Percentiles rank a stretch among this genome's conserved stretches.
Conservation (phyloP, 2,888 invertebrate genomes). For the Molorchus minor region DNA sequence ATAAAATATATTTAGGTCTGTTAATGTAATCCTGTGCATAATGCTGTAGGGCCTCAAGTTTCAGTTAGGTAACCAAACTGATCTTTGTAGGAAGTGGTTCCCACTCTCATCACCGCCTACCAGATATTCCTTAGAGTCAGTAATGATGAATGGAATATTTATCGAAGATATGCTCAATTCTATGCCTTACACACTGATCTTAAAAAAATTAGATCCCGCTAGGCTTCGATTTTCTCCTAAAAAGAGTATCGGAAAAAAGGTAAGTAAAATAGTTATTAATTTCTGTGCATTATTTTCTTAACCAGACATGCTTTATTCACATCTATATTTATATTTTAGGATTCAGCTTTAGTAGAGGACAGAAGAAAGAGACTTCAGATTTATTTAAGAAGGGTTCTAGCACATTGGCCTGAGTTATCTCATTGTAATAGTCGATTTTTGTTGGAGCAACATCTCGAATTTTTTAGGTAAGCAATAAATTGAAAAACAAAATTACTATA, state of each 20-base stretch:
- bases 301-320: background rate
- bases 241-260: slow-evolving; percentile 84
- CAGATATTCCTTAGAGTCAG: slow-evolving; percentile 83
- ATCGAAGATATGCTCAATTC: slow-evolving; percentile 93
- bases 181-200: slow-evolving; percentile 84
- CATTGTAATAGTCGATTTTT: slow-evolving; percentile 79
- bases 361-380: slow-evolving; percentile 85
- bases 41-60: too few relatives aligned
- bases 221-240: slow-evolving; percentile 94
- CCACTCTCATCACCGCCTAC: slow-evolving; percentile 87
- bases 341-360: slow-evolving; percentile 86
- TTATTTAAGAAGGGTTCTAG: slow-evolving; percentile 85
- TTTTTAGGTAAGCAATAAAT: slow-evolving; percentile 76
- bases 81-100: slow-evolving; percentile 67
- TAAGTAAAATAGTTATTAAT: slow-evolving; percentile 5
- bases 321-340: slow-evolving; percentile 64
- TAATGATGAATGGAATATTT: slow-evolving; percentile 95
- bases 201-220: slow-evolving; percentile 83
- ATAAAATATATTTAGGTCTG: too few relatives aligned
- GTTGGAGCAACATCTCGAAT: slow-evolving; percentile 82
- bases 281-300: background rate
- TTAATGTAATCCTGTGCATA: too few relatives aligned
- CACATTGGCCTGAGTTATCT: slow-evolving; percentile 81
- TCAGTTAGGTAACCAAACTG: slow-evolving; percentile 6
- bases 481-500: background rate